Conservation (phyloP, 2,888 invertebrate species). For the Tetragnatha montana region DNA sequence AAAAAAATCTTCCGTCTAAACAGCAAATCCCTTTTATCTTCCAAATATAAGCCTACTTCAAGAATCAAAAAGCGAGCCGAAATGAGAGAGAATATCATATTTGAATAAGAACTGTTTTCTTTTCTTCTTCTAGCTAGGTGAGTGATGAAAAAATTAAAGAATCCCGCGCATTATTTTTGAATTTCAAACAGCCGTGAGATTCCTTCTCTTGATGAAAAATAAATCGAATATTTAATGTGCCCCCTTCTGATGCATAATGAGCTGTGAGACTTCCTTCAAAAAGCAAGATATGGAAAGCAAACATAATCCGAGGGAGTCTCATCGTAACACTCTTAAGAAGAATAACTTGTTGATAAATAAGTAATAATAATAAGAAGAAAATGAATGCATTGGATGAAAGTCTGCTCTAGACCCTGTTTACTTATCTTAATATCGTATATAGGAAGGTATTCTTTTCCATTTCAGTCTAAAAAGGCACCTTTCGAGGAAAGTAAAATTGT, state of each 20-base stretch:
- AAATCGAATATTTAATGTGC: conserved; percentile 8
- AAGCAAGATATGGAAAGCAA: not conserved
- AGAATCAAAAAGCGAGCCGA: conserved; percentile 24
- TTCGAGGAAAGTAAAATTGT: not conserved
- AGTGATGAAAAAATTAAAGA: not conserved
- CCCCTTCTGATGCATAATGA: not conserved
- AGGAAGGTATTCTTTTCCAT: not conserved
- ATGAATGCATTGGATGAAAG: not conserved
- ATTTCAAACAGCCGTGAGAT: conserved; percentile 7
- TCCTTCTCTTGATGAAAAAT: not conserved
- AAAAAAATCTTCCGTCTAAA: conserved; percentile 37
- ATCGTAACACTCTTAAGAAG: not conserved
- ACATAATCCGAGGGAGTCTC: not conserved
- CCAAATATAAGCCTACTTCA: conserved; percentile 20
- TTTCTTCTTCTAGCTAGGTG: not conserved
- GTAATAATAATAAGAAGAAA: not conserved
- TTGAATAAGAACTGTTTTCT: not conserved
- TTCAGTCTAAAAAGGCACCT: not conserved
- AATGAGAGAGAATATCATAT: not conserved
- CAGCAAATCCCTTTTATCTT: conserved; percentile 49
- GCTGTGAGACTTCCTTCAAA: not conserved
- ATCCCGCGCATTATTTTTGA: conserved; percentile 31
- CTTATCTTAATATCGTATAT: not conserved
- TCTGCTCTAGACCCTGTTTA: not conserved
- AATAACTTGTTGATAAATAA: conserved; percentile 1